Evolutionary conservation across 2,113 vertebrate species (phyloP).

Genomic region (Fregata magnificens): DNA sequence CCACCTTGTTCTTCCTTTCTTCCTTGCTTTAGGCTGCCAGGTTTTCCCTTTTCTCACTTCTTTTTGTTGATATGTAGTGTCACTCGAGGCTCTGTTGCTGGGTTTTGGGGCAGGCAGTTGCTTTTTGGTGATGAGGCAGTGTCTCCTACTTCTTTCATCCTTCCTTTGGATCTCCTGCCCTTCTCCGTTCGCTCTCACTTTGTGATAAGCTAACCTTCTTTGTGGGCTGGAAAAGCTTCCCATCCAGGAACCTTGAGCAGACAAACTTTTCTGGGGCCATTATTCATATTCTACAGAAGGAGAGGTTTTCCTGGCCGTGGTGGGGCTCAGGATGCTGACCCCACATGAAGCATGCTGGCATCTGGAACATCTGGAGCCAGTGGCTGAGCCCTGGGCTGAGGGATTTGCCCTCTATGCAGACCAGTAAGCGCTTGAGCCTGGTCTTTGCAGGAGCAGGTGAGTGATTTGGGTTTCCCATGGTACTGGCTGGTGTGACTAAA

Average conservation of each 20-base stretch:
- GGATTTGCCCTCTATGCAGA: background rate
- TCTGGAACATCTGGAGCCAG: background rate
- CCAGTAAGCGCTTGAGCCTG: background rate
- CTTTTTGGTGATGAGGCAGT: background rate
- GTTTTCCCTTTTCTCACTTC: background rate
- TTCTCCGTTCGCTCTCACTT: background rate
- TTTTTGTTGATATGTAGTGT: background rate
- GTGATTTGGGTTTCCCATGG: background rate
- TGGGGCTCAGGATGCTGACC: background rate
- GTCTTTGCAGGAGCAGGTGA: background rate
- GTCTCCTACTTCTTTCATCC: background rate
- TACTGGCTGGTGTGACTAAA: background rate
- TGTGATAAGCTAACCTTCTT: background rate
- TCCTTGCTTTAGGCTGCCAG: constrained; percentile 12
- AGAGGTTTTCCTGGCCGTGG: background rate
- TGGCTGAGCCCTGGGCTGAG: background rate
- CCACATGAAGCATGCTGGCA: background rate
- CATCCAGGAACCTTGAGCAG: background rate
- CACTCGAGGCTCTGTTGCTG: background rate
- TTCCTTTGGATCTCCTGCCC: background rate
- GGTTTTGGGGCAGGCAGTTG: background rate
- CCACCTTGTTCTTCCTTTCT: background rate
- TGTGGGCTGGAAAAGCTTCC: background rate
- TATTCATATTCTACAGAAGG: background rate
- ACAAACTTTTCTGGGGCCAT: background rate